Evolutionary conservation across 2,797 vertebrate genomes (phyloP), one percentile per base, ranked within the genome.

Genomic region (Ceryle rudis): DNA sequence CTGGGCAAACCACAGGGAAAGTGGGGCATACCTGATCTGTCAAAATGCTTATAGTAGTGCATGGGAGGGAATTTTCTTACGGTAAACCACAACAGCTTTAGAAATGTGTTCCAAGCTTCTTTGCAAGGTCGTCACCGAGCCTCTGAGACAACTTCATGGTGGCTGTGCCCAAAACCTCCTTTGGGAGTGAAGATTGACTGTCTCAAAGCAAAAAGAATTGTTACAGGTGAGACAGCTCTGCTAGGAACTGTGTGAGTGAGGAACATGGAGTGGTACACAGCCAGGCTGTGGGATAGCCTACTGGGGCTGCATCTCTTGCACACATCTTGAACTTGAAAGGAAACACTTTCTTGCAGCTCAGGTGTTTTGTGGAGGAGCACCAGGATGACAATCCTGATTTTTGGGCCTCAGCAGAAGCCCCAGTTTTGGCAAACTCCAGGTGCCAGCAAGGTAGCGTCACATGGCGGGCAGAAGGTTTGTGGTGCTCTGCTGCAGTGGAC

Each of bases 181-280:
- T 0, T 31, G 16, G 7, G 28, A 39, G 28, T 66, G 46, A 28
- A 28, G 15, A 13, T n/a, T 47, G 31, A 20, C 5, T 26, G 49
- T 25, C 44, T 39, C 41, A 20, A 44, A 66, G 65, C 35, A 14
- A 20, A 13, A 65, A 42, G 21, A 55, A 10, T 14, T 66, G 23
- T 28, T 44, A 15, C 46, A 39, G 41, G 44, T 47, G 33, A 70
- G 23, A 79, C 10, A 28, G 23, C 35, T 35, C 41, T 3, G 21
- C 33, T 19, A 12, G 29, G 55, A 44, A 10, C 39, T 1, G 1
- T 13, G 19, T 0, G 1, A 74, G 37, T 1, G 2, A 35, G 31
- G 49, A 17, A 8, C 19, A 3, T 41, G 74, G 46, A 16, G 21
- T 58, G 47, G 41, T 16, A 9, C 12, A 1, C 2, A 5, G 58